Evolutionary conservation across 2,113 vertebrate species (phyloP).

Genomic region (Meriones unguiculatus): DNA sequence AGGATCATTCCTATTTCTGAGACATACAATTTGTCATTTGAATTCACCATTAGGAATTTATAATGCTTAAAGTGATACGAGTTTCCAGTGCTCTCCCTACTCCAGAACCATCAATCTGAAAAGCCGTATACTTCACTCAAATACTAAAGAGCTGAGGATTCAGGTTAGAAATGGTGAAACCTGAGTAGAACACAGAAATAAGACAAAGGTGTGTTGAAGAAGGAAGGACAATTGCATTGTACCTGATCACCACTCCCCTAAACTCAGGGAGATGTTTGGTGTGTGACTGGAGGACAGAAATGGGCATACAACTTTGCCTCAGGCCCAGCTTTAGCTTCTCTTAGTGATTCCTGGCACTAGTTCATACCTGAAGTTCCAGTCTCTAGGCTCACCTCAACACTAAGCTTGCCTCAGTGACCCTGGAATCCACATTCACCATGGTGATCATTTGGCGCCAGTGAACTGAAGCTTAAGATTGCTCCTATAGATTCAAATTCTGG

Average conservation of each 20-base stretch:
- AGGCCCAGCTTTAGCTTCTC: background rate
- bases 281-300: background rate
- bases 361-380: too few species aligned
- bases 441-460: background rate
- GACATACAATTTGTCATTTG: background rate
- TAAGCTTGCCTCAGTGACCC: background rate
- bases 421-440: background rate
- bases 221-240: background rate
- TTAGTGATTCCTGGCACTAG: background rate
- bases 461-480: background rate
- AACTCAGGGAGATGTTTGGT: background rate
- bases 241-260: too few species aligned
- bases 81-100: background rate
- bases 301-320: background rate
- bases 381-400: background rate
- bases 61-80: background rate
- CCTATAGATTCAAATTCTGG: background rate
- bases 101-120: background rate
- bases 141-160: background rate
- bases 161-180: background rate
- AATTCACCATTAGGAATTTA: slow-evolving; percentile 27
- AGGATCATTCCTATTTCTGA: slow-evolving; percentile 28
- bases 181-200: background rate
- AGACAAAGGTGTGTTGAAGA: background rate
- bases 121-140: background rate